Conservation (phyloP, 1,140 invertebrate species). For the Drosophila arizonae region DNA sequence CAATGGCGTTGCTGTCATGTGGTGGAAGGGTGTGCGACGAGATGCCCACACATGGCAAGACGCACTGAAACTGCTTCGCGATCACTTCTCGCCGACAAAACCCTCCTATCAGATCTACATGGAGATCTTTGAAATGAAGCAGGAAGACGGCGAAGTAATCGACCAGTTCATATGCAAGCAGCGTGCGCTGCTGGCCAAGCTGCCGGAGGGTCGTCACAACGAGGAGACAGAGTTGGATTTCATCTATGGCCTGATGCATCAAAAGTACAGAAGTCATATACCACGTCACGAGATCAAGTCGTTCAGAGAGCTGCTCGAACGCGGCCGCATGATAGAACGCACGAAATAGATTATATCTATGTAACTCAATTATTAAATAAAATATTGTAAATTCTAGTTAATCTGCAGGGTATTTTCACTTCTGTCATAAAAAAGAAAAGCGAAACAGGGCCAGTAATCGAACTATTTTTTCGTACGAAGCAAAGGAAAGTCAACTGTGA, state of each 20-base stretch:
- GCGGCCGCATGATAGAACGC: slow-evolving; percentile 60
- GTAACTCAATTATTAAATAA: background rate
- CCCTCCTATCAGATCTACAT: slow-evolving; percentile 74
- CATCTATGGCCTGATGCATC: slow-evolving; percentile 62
- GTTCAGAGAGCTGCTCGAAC: slow-evolving; percentile 71
- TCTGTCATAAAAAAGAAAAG: too few species aligned
- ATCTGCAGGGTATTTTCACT: too few species aligned
- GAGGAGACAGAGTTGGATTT: slow-evolving; percentile 79
- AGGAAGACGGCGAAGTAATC: slow-evolving; percentile 46
- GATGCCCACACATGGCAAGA: slow-evolving; percentile 68
- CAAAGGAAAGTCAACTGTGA: too few species aligned
- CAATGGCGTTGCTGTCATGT: slow-evolving; percentile 56
- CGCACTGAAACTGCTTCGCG: slow-evolving; percentile 62
- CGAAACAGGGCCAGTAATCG: too few species aligned
- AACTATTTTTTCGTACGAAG: too few species aligned
- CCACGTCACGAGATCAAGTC: slow-evolving; percentile 68
- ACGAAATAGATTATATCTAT: slow-evolving; percentile 11
- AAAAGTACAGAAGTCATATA: slow-evolving; percentile 68
- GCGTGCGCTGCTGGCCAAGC: slow-evolving; percentile 68
- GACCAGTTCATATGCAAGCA: slow-evolving; percentile 76
- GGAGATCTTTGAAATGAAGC: slow-evolving; percentile 73
- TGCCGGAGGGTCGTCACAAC: slow-evolving; percentile 71
- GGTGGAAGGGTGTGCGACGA: slow-evolving; percentile 78
- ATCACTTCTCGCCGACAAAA: slow-evolving; percentile 77
- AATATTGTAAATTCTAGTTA: background rate